A percentile compares a stretch with the other conserved stretches of the same genome.
phyloP scores from a whole-genome alignment of 2,888 invertebrate genomes.

The Helicoverpa assulta region DNA sequence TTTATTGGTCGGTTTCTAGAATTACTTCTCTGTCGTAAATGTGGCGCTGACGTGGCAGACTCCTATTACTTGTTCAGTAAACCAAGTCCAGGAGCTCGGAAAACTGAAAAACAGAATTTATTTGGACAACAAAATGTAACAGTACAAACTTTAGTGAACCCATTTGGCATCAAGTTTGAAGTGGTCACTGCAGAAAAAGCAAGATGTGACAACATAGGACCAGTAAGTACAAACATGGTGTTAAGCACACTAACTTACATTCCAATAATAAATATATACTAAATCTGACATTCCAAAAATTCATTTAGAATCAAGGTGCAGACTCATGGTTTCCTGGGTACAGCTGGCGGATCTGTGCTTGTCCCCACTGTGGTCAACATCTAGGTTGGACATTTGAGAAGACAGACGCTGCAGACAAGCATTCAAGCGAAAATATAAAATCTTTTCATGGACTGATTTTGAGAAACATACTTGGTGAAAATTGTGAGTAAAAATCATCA shows the following conservation, averaged over 20 bases:
- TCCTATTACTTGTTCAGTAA: constrained; percentile 87
- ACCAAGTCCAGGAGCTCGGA: constrained; percentile 86
- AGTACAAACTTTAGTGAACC: constrained; percentile 90
- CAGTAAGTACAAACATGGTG: constrained; percentile 74
- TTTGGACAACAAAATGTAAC: constrained; percentile 89
- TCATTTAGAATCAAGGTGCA: constrained; percentile 85
- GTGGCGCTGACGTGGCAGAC: constrained; percentile 90
- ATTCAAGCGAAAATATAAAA: constrained; percentile 66
- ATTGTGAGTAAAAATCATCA: constrained; percentile 78
- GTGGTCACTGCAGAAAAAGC: constrained; percentile 88
- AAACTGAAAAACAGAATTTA: constrained; percentile 85
- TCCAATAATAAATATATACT: not conserved
- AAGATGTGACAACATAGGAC: constrained; percentile 88
- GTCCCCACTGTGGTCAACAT: constrained; percentile 91
- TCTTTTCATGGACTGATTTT: constrained; percentile 86
- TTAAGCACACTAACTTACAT: not conserved
- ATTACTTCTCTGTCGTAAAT: constrained; percentile 89
- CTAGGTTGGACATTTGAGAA: constrained; percentile 91
- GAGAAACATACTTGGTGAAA: constrained; percentile 85
- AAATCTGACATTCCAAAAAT: not conserved
- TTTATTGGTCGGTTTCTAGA: constrained; percentile 78
- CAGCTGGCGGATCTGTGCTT: constrained; percentile 91
- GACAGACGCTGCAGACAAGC: constrained; percentile 67
- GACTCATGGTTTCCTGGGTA: constrained; percentile 92
- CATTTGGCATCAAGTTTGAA: constrained; percentile 89